Conservation (phyloP, 1,140 invertebrate genomes). For the Cyclargus thomasi region DNA sequence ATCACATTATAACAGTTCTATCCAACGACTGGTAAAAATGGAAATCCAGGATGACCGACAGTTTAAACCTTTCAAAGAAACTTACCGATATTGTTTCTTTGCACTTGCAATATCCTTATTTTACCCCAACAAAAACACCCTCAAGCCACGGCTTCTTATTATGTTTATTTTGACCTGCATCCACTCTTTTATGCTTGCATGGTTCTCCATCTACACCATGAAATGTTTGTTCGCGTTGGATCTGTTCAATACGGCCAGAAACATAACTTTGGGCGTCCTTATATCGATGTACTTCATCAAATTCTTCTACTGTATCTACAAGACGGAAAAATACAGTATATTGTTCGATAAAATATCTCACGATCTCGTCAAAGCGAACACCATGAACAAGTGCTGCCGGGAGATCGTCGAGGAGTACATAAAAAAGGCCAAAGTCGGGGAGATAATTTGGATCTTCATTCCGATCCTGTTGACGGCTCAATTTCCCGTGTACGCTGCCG, state of each 20-base stretch:
- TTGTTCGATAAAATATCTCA: slow-evolving; percentile 42
- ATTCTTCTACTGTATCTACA: slow-evolving; percentile 39
- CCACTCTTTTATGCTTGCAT: slow-evolving; percentile 38
- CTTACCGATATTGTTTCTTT: slow-evolving; percentile 49
- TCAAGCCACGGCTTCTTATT: slow-evolving; percentile 27
- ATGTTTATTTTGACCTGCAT: slow-evolving; percentile 31
- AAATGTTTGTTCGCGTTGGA: slow-evolving; percentile 40
- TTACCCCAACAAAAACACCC: slow-evolving; percentile 45
- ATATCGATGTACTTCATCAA: slow-evolving; percentile 48
- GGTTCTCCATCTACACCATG: slow-evolving; percentile 43
- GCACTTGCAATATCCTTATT: slow-evolving; percentile 42
- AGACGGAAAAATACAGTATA: slow-evolving; percentile 38
- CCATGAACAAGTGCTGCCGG: slow-evolving; percentile 44
- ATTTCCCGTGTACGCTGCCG: slow-evolving; percentile 44
- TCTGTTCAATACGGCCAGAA: slow-evolving; percentile 44
- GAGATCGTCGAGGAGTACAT: slow-evolving; percentile 42
- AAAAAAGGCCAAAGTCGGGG: slow-evolving; percentile 41
- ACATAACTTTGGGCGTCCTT: slow-evolving; percentile 43
- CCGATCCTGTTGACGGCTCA: slow-evolving; percentile 42
- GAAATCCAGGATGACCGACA: slow-evolving; percentile 25
- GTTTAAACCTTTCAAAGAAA: slow-evolving; percentile 53
- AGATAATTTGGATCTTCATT: slow-evolving; percentile 46
- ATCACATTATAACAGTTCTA: neutral
- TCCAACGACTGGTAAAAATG: slow-evolving; percentile 5
- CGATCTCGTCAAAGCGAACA: slow-evolving; percentile 46